Conservation (phyloP, 2,797 vertebrate species). For the Parauchenoglanis ngamensis region DNA sequence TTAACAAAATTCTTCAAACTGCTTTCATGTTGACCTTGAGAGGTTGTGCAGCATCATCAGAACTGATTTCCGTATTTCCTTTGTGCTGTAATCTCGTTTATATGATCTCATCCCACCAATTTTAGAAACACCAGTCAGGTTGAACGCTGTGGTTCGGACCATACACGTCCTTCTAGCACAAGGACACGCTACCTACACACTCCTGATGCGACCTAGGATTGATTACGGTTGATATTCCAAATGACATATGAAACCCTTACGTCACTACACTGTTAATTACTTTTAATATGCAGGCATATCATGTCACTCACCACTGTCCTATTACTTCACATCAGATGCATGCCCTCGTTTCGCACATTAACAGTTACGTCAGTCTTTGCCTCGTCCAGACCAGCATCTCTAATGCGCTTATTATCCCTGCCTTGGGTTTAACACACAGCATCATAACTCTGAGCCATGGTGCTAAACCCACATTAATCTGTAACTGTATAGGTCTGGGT, state of each 20-base stretch:
- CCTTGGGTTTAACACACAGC: constrained; percentile 57
- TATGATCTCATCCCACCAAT: neutral
- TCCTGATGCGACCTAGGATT: constrained; percentile 63
- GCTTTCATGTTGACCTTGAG: constrained; percentile 8
- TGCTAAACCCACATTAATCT: constrained; percentile 67
- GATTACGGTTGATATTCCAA: constrained; percentile 72
- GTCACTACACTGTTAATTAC: constrained; percentile 80
- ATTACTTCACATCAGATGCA: constrained; percentile 76
- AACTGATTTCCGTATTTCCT: neutral
- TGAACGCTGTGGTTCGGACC: neutral
- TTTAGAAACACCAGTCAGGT: constrained; percentile 25
- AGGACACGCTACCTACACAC: constrained; percentile 63
- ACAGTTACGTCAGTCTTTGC: constrained; percentile 72
- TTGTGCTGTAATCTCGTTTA: neutral
- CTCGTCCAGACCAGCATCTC: constrained; percentile 59
- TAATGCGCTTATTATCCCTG: constrained; percentile 68
- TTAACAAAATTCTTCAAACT: neutral
- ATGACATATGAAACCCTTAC: constrained; percentile 73
- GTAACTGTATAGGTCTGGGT: constrained; percentile 59
- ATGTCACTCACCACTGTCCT: constrained; percentile 62
- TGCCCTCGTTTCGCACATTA: constrained; percentile 71
- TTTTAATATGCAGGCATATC: constrained; percentile 61
- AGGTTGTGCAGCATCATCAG: neutral
- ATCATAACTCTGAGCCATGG: constrained; percentile 16
- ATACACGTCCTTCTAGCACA: constrained; percentile 51